phyloP scores from a whole-genome alignment of 2,113 vertebrate species.

The Stigmatopora nigra region DNA sequence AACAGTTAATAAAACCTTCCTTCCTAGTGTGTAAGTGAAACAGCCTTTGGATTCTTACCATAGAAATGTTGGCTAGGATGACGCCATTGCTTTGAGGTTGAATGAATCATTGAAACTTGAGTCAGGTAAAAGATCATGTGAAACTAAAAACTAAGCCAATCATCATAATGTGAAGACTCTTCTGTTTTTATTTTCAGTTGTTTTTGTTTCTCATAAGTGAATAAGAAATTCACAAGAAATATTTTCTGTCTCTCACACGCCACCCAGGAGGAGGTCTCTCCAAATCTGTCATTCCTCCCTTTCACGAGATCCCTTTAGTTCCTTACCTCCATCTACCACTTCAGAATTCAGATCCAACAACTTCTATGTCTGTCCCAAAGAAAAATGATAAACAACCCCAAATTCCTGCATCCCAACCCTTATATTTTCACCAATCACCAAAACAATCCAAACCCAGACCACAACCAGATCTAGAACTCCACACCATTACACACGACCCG shows the following conservation, averaged over 20 bases:
- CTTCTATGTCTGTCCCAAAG: constrained; percentile 9
- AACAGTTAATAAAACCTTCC: constrained; percentile 19
- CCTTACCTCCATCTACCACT: constrained; percentile 14
- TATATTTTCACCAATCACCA: constrained; percentile 1
- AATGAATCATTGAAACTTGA: not conserved
- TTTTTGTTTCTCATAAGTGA: not conserved
- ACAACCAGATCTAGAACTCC: not conserved
- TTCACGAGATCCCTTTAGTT: constrained; percentile 18
- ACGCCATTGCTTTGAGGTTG: not conserved
- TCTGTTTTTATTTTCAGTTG: not conserved
- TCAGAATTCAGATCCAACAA: constrained; percentile 21
- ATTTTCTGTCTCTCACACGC: constrained; percentile 42
- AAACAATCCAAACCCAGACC: constrained; percentile 13
- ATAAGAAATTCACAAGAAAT: constrained; percentile 26
- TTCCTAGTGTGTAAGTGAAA: constrained; percentile 16
- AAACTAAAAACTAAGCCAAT: not conserved
- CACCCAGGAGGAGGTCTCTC: constrained; percentile 49
- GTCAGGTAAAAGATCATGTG: not conserved
- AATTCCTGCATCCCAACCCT: constrained; percentile 6
- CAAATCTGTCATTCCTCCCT: constrained; percentile 43
- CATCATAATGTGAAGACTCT: not conserved
- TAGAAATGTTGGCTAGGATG: constrained; percentile 12
- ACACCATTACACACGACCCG: not conserved
- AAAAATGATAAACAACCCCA: constrained; percentile 19
- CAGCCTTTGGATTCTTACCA: constrained; percentile 43